A percentile compares a stretch with the other conserved stretches of the same genome.
phyloP scores from a whole-genome alignment of 2,888 invertebrate genomes.

The Atrina japonica region DNA sequence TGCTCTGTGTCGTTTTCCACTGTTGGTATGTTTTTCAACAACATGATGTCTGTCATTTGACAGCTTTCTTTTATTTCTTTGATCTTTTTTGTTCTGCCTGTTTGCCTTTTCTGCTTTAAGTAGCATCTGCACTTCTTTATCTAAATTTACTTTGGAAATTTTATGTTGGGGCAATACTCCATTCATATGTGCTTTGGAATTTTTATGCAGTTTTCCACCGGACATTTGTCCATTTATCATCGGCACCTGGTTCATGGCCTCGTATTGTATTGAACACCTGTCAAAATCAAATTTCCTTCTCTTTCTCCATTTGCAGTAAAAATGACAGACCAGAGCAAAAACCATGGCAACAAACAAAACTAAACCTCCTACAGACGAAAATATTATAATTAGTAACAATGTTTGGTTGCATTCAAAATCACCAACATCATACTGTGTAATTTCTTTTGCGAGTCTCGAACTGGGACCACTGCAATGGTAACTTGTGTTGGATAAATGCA shows the following conservation, averaged over 20 bases:
- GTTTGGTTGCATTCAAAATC: conserved; percentile 69
- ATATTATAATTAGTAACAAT: conserved; percentile 63
- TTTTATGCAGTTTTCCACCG: conserved; percentile 28
- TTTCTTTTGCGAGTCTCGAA: conserved; percentile 55
- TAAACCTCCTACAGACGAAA: conserved; percentile 59
- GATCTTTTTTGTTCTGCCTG: not conserved
- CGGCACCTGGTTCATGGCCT: conserved; percentile 18
- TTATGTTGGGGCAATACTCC: not conserved
- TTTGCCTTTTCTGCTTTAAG: conserved; percentile 25
- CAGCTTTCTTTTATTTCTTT: conserved; percentile 4
- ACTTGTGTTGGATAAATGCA: conserved; percentile 52
- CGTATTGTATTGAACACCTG: conserved; percentile 3
- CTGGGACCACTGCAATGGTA: conserved; percentile 67
- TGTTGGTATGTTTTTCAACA: not conserved
- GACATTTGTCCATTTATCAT: not conserved
- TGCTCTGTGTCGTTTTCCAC: not conserved
- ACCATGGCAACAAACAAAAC: conserved; percentile 58
- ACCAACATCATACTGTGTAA: conserved; percentile 62
- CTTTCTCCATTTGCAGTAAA: conserved; percentile 51
- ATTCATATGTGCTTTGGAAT: conserved; percentile 3
- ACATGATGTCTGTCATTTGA: not conserved
- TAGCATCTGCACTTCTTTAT: conserved; percentile 26
- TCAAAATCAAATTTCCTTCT: conserved; percentile 6
- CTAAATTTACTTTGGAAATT: conserved; percentile 6
- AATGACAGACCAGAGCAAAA: conserved; percentile 57